Base-by-base conservation (phyloP, 2,113 vertebrate species). In the Oreochromis aureus region DNA sequence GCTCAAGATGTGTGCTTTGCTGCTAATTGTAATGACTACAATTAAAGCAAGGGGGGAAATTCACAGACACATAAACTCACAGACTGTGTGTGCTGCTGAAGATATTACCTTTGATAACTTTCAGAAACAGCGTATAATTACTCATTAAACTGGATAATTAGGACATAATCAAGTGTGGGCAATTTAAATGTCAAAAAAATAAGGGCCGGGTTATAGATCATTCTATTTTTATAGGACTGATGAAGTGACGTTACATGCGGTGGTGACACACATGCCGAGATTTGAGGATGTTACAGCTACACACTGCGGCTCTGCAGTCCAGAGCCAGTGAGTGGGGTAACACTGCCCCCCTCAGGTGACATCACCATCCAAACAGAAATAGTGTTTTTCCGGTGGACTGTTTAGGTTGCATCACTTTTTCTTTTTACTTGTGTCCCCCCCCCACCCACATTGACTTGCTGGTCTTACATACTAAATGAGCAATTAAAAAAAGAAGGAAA, bases 331-430 rank as follows among this genome's bases (percentile, higher is more conserved):
- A 2, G 44, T 89, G 90, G 73, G 56, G 11, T 89, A 91, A 91
- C 85, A 93, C 83, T 94, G 89, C 89, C 93, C 93, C 89, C 94
- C 56, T 32, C 66, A 88, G 93, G n/a, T 58, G 39, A 27, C 5
- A 54, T 41, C 12, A 59, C 15, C 16, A 16, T 34, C 27, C 6
- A n/a, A 27, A 32, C 73, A 58, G 8, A 15, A 53, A 55, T 7
- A 6, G 41, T 5, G 32, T 41, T 3, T 69, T 46, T 11, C 2
- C 0, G 6, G 10, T 10, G 16, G 24, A 48, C 71, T 2, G 44
- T 78, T 51, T 18, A 15, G 41, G 41, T 76, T 86, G 61, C 82
- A 41, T 89, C 44, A 86, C 32, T 56, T 30, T 5, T 51, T 76
- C 3, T n/a, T 41, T 32, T 46, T 83, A 6, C 11, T 4, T 34